These are phyloP conservation scores for Ostrea edulis DNA, from an alignment of 1,140 invertebrate genomes.

Conservation along the genomic window DNA sequence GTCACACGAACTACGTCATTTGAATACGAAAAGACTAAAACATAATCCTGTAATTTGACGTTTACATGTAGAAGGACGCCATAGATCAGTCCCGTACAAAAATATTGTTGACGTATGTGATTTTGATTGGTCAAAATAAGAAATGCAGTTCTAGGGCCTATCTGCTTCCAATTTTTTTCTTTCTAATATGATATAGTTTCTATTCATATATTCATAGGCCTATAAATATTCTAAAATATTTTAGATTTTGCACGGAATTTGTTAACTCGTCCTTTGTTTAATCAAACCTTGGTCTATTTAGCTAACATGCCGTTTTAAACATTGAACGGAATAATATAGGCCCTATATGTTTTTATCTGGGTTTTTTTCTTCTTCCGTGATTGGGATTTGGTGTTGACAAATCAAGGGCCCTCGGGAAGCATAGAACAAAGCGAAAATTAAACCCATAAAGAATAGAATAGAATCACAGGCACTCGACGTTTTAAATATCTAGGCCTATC, in stretches of 20 bases:
- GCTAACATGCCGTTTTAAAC: not conserved
- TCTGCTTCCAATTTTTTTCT: too few species aligned
- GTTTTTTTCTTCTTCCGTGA: too few species aligned
- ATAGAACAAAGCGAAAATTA: not conserved
- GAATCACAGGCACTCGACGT: too few species aligned
- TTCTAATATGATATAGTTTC: too few species aligned
- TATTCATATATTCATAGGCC: too few species aligned
- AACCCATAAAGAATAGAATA: too few species aligned
- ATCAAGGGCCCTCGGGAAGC: not conserved
- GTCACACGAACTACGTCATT: not conserved
- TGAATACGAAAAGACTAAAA: not conserved
- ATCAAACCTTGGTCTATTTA: not conserved
- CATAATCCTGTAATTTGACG: constrained; percentile 25
- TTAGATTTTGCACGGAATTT: not conserved
- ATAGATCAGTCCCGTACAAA: constrained; percentile 42
- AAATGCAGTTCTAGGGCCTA: not conserved
- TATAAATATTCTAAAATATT: not conserved
- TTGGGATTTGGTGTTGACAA: not conserved
- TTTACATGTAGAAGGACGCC: constrained; percentile 44
- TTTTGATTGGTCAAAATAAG: constrained; percentile 36
- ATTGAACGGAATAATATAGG: too few species aligned
- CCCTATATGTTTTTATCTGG: too few species aligned
- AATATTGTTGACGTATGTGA: constrained; percentile 8
- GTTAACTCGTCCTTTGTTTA: not conserved
- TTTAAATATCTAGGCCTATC: too few species aligned